Evolutionary conservation across 2,888 invertebrate genomes (phyloP), one percentile per base, ranked within the genome.

Genomic region (Arctia plantaginis): DNA sequence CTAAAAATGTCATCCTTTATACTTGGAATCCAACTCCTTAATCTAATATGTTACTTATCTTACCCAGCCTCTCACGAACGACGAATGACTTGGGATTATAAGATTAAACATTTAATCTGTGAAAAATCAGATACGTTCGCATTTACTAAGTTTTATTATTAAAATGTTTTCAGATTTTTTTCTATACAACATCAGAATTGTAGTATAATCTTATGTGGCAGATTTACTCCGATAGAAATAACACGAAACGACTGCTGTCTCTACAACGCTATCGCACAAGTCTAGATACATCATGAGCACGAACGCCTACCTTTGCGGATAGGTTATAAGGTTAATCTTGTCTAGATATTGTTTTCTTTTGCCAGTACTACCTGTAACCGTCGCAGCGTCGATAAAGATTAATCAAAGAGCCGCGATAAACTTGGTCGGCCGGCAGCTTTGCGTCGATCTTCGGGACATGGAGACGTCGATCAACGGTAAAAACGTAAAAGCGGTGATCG

Each of bases 401-500:
- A 70, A 70, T 74, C 66, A 66, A 27, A 74, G 15, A 33, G 41
- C 44, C 59, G n/a, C 33, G 66, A 59, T 69, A 70, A 74, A 70
- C 66, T 70, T 66, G 69, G 41, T 66, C 70, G 66, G 44, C 55
- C 66, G 55, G 41, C 59, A 59, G 59, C 66, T 74, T 59, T 66
- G 66, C 35, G 39, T 51, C 69, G 65, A 30, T 66, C 55, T 66
- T 35, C 65, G 65, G 65, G 55, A 66, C 73, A 69, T 55, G 41
- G 66, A 41, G 66, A 66, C 59, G 70, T 66, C 70, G n/a, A n/a
- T 70, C 70, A 74, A 74, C 74, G 74, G 74, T 74, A 74, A 74
- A 74, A 70, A 74, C 70, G 10, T 59, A 69, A 70, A 66, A 66
- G 44, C 66, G 41, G 66, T 74, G 70, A 74, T 74, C 66, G 74